Evolutionary conservation across 2,113 vertebrate species (phyloP), one percentile per base, ranked within the genome.

Genomic region (Corydoras sp.): DNA sequence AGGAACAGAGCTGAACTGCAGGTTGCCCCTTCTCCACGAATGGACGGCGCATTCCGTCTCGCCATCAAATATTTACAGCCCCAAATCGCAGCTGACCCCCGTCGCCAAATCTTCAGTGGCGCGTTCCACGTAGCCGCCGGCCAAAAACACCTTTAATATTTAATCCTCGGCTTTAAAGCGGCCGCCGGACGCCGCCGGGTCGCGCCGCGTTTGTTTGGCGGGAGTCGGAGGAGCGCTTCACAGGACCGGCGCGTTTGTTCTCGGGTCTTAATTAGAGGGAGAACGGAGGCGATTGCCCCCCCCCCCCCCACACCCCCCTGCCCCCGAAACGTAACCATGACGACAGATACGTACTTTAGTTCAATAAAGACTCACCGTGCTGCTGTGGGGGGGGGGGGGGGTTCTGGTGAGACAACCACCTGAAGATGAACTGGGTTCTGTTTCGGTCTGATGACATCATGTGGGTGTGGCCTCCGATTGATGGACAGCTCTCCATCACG

Each of bases 111-210:
- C 62, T 63, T 53, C 14, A 68, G 18, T 15, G 6, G 10, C 58
- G 67, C 8, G 32, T 58, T 63, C 54, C 5, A 58, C 5, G 11
- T 43, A 1, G 50, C 71, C 43, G n/a, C 9, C 4, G 76, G 76
- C 74, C 9, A 59, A n/a, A 4, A 12, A 31, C 50, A 31, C 50
- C 51, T 62, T 81, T 31, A 76, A 81, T 81, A 78, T 78, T 81
- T 78, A 15, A 81, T 73, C 50, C 35, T 59, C 48, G 60, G 10
- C 12, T 74, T 68, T 68, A 68, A 59, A 29, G 10, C 50, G 9
- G 50, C 18, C 18, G 18, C 18, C 18, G 18, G 18, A 24, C 7
- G 35, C 4, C 35, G 35, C 35, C 35, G 35, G 35, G 14, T 51
- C 61, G 71, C 55, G 15, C 68, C 32, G 56, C 29, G 56, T 65